Base-by-base conservation (phyloP, 2,797 vertebrate genomes). In the Sciurus vulgaris region DNA sequence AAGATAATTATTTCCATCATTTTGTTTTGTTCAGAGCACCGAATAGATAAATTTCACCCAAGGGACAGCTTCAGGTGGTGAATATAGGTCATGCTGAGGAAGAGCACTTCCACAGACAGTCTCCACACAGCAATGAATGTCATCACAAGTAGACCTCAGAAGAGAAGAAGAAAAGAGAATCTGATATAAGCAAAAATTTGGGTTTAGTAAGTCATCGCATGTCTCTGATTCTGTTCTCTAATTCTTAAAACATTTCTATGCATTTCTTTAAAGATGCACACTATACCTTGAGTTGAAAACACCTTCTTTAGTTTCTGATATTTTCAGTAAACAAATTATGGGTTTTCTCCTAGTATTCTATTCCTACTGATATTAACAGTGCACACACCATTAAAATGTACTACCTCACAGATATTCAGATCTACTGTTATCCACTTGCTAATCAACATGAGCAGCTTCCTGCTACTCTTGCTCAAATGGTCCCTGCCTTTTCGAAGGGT, bases 151-250 rank as follows among this genome's bases (percentile, higher is more conserved):
- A 90, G 11, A 73, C 17, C 47, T 73, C 9, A 79, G 63, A 85
- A 76, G 30, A 77, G 35, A 79, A 74, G 26, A 65, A 38, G 30
- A 83, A 73, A 65, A 35, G n/a, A 30, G 13, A 83, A 51, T 84
- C 49, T 90, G 11, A 15, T 79, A 12, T 49, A 67, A 35, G 17
- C 54, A 72, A 76, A 73, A 86, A 81, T 9, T 9, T 3, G 33
- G 89, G 22, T 78, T 63, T 92, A 76, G 85, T 47, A 47, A 47
- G 84, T 91, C 51, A 81, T 61, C 9, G 86, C 20, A 44, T 28
- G 24, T 56, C 35, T 87, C 30, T 63, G 10, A 51, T 54, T 72
- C 9, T 93, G 12, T 72, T 88, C 49, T 47, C 28, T 20, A 12
- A 70, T 35, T 74, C 51, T 18, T n/a, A 24, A 83, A 95, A 70